A percentile compares a stretch with the other conserved stretches of the same genome.
phyloP scores from a whole-genome alignment of 2,113 vertebrate genomes.

The Chaetodon trifascialis region DNA sequence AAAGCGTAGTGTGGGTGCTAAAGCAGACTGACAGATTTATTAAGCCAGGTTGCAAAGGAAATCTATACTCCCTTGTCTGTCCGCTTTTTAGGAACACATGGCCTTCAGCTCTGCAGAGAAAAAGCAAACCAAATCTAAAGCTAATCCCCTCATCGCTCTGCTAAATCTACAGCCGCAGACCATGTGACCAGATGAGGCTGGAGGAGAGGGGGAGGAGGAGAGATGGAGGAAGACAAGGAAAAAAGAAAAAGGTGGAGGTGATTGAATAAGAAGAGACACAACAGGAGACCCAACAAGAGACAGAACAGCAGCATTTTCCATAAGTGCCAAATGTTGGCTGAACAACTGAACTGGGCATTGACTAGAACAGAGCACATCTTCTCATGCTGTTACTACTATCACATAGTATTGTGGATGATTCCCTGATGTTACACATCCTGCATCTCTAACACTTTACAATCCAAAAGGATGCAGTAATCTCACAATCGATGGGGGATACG shows the following conservation, averaged over 20 bases:
- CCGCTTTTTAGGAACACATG: slow-evolving; percentile 31
- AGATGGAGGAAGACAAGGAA: background rate
- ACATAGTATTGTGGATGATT: too few species aligned
- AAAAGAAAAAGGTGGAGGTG: background rate
- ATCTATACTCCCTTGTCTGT: slow-evolving; percentile 37
- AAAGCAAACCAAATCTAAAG: slow-evolving; percentile 55
- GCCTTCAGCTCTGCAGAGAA: slow-evolving; percentile 41
- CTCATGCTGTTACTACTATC: too few species aligned
- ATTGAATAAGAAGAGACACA: background rate
- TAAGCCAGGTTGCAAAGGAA: slow-evolving; percentile 33
- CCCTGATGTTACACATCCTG: too few species aligned
- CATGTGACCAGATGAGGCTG: slow-evolving; percentile 34
- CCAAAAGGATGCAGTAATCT: too few species aligned
- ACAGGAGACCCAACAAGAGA: background rate
- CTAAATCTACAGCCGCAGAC: slow-evolving; percentile 55
- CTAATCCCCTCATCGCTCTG: slow-evolving; percentile 65
- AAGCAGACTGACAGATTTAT: slow-evolving; percentile 31
- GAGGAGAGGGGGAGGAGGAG: background rate
- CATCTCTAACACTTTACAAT: too few species aligned
- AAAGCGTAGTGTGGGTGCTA: background rate
- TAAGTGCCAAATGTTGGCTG: too few species aligned
- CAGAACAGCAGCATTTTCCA: too few species aligned
- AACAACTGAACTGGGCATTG: too few species aligned
- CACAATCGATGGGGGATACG: too few species aligned
- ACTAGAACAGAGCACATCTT: too few species aligned